A percentile compares a stretch with the other conserved stretches of the same genome.
Conservation (phyloP, 2,888 invertebrate genomes). For the Latrodectus elegans region DNA sequence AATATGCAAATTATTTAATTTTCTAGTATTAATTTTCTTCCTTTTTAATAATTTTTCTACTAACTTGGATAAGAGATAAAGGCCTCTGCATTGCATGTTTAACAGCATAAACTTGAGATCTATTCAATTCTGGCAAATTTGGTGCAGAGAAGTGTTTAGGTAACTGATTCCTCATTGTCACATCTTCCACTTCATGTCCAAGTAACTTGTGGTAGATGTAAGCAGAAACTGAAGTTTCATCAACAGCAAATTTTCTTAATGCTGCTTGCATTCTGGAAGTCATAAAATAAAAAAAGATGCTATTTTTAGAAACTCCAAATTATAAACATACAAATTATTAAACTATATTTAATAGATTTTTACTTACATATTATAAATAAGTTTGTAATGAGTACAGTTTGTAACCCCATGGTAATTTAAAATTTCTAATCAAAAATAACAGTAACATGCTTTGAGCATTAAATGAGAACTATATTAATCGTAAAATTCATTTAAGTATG, state of each 20-base stretch:
- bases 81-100: slow-evolving; percentile 98
- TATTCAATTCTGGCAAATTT: slow-evolving; percentile 96
- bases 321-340: not conserved
- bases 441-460: no score
- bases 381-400: no score
- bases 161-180: slow-evolving; percentile 90
- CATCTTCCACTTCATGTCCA: slow-evolving; percentile 95
- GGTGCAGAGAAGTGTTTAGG: slow-evolving; percentile 98
- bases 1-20: not conserved
- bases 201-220: slow-evolving; percentile 97
- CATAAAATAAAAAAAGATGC: slow-evolving; percentile 25
- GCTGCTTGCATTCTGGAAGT: slow-evolving; percentile 91
- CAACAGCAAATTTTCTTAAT: slow-evolving; percentile 94
- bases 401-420: no score
- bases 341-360: no score
- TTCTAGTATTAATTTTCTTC: no score
- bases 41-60: not conserved
- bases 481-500: no score
- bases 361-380: not conserved
- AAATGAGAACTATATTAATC: no score
- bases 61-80: slow-evolving; percentile 93
- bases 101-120: slow-evolving; percentile 98
- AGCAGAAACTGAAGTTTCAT: slow-evolving; percentile 95
- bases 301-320: slow-evolving; percentile 59
- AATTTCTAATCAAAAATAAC: no score